Conservation (phyloP, 2,888 invertebrate species). For the Dasysyrphus tricinctus region DNA sequence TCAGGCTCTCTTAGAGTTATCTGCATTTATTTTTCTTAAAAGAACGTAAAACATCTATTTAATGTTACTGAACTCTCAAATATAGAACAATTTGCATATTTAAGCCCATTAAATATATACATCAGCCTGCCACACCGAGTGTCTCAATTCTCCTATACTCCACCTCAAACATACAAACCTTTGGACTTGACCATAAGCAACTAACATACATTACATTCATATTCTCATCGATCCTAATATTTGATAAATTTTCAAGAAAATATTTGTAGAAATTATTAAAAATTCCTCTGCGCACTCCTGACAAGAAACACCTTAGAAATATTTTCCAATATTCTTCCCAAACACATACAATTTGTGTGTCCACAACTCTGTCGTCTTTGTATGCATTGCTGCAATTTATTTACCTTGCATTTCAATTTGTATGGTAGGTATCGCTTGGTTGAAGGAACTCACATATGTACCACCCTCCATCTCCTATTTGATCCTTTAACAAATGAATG, state of each 20-base stretch:
- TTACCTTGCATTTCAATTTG: background rate
- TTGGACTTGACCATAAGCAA: background rate
- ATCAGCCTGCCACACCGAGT: background rate
- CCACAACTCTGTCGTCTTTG: background rate
- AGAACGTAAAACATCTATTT: too few relatives aligned
- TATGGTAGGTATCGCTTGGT: background rate
- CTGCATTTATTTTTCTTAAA: too few relatives aligned
- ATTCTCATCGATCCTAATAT: background rate
- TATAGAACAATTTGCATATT: background rate
- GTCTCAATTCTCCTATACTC: background rate
- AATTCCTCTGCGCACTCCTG: background rate
- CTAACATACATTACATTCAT: background rate
- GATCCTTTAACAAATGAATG: constrained; percentile 26
- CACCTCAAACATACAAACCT: background rate
- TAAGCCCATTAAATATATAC: background rate
- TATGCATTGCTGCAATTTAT: constrained; percentile 4
- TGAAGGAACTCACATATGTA: background rate
- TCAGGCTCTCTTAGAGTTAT: too few relatives aligned
- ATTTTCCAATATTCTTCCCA: background rate
- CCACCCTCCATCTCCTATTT: background rate
- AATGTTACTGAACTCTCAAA: background rate
- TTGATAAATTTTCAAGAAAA: background rate
- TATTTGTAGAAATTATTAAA: background rate
- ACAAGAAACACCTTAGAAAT: background rate
- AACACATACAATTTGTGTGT: background rate